Evolutionary conservation across 2,113 vertebrate species (phyloP).

Genomic region (Chaetodon trifascialis): DNA sequence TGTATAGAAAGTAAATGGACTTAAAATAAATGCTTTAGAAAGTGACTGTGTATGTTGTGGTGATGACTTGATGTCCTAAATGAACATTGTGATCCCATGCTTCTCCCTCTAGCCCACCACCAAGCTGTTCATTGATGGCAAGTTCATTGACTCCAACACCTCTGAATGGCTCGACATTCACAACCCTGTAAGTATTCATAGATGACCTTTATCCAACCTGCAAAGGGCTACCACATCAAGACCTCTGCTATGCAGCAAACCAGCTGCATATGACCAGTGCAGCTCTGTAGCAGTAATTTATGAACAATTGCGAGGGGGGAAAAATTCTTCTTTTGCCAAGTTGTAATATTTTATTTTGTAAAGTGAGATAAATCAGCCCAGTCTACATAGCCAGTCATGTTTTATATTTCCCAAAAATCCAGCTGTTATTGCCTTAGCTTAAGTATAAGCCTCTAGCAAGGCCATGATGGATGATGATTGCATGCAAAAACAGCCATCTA

Average conservation of each 20-base stretch:
- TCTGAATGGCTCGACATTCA: conserved; percentile 96
- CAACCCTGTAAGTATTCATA: conserved; percentile 91
- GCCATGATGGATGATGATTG: conserved; percentile 22
- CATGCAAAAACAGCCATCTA: conserved; percentile 19
- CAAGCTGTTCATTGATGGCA: conserved; percentile 97
- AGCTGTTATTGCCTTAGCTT: background rate
- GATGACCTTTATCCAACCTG: conserved; percentile 23
- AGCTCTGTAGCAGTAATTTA: background rate
- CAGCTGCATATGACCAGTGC: conserved; percentile 16
- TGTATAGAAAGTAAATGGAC: background rate
- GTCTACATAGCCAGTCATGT: background rate
- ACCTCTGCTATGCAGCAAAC: background rate
- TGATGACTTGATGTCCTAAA: conserved; percentile 16
- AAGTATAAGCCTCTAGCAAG: conserved; percentile 18
- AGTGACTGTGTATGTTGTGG: background rate
- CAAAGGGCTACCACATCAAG: conserved; percentile 11
- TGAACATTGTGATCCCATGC: conserved; percentile 17
- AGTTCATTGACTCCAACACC: conserved; percentile 95
- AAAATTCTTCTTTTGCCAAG: conserved; percentile 6
- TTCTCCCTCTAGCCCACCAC: conserved; percentile 89
- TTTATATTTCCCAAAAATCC: conserved; percentile 8
- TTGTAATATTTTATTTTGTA: conserved; percentile 22
- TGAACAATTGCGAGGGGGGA: background rate
- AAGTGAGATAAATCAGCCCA: conserved; percentile 8
- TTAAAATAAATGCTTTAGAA: background rate